These are phyloP conservation scores for Porites cylindrica DNA, from an alignment of 92 coral and sea anemone genomes.

Conservation along the genomic window DNA sequence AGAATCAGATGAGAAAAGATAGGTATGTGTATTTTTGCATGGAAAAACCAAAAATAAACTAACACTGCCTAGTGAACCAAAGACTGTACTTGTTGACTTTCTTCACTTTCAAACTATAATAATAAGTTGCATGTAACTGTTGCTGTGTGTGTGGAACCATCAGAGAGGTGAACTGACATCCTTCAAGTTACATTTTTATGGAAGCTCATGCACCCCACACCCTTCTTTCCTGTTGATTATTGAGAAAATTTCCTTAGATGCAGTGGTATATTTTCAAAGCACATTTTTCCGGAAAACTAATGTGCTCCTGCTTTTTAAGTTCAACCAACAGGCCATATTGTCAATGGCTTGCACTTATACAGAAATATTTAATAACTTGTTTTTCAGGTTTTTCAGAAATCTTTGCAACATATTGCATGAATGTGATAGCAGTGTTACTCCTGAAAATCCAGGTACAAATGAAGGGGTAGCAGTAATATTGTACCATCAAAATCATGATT, in stretches of 20 bases:
- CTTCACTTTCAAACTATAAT: not conserved
- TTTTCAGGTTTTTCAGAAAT: slow-evolving; percentile 30
- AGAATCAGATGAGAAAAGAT: slow-evolving; percentile 68
- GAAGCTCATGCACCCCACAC: too few relatives aligned
- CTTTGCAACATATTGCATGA: not conserved
- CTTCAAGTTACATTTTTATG: too few relatives aligned
- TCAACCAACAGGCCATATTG: too few relatives aligned
- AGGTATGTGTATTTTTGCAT: slow-evolving; percentile 43
- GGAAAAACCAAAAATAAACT: not conserved
- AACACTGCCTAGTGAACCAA: not conserved
- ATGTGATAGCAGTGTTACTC: not conserved
- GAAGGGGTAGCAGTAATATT: not conserved
- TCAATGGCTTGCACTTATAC: too few relatives aligned
- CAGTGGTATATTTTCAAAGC: too few relatives aligned
- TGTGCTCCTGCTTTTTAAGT: too few relatives aligned
- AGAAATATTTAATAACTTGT: not conserved
- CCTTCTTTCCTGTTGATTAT: too few relatives aligned
- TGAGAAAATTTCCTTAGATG: too few relatives aligned
- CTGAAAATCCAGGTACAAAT: slow-evolving; percentile 4
- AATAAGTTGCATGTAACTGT: too few relatives aligned
- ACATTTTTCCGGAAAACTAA: too few relatives aligned
- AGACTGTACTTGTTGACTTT: not conserved
- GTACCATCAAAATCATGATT: not conserved
- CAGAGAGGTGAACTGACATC: too few relatives aligned
- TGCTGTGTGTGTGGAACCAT: too few relatives aligned